Percentiles rank a stretch among this genome's conserved stretches.
phyloP scores from a whole-genome alignment of 2,113 vertebrate species.

The pig (Sus scrofa) region DNA sequence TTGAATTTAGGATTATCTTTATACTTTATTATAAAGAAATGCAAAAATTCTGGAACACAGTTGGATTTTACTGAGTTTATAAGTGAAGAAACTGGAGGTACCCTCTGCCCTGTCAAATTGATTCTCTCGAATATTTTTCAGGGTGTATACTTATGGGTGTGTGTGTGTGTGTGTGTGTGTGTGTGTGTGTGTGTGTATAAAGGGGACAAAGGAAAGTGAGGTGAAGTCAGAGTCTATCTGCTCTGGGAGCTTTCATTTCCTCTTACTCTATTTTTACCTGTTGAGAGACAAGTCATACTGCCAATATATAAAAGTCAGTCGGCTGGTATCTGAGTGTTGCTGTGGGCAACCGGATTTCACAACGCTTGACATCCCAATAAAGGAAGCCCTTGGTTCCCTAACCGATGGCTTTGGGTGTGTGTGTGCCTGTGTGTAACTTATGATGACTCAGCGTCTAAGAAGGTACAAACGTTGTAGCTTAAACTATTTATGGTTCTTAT shows the following conservation, averaged over 20 bases:
- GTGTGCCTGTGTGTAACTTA: constrained; percentile 4
- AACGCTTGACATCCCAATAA: constrained; percentile 38
- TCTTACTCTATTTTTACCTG: constrained; percentile 71
- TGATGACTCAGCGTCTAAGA: constrained; percentile 77
- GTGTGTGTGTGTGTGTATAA: not conserved
- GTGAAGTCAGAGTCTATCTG: constrained; percentile 38
- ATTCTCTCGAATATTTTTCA: not conserved
- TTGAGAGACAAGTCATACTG: constrained; percentile 39
- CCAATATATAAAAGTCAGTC: constrained; percentile 30
- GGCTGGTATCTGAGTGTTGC: constrained; percentile 6
- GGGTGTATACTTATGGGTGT: not conserved
- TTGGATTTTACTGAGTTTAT: constrained; percentile 39
- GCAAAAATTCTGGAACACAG: not conserved
- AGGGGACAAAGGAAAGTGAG: constrained; percentile 58
- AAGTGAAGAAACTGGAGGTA: not conserved
- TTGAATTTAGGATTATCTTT: constrained; percentile 65
- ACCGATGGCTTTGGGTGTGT: not conserved
- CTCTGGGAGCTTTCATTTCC: constrained; percentile 56
- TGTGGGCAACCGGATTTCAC: constrained; percentile 62
- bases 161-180: constrained; percentile 17
- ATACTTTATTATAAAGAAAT: constrained; percentile 23
- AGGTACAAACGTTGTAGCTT: constrained; percentile 48
- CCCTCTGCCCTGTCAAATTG: not conserved
- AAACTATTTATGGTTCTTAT: constrained; percentile 71
- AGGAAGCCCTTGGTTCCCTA: constrained; percentile 45